These are phyloP conservation scores for Rhynchophorus ferrugineus DNA, from an alignment of 1,140 invertebrate genomes.

Conservation along the genomic window DNA sequence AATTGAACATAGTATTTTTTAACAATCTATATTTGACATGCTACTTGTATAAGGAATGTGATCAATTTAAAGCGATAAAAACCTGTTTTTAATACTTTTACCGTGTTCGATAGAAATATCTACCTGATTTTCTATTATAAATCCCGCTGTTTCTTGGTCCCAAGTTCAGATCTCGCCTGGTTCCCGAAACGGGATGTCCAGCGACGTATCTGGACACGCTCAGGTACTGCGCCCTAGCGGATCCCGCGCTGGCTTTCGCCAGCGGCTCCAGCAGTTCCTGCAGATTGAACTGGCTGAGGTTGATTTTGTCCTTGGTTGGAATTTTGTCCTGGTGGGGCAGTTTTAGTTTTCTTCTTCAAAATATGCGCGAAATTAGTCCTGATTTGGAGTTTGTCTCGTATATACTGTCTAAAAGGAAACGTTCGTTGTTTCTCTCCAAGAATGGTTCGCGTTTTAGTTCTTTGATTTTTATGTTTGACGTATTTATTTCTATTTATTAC, in stretches of 20 bases:
- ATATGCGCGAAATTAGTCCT: conserved; percentile 18
- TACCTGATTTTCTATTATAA: conserved; percentile 13
- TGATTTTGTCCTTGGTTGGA: conserved; percentile 43
- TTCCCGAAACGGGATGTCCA: conserved; percentile 36
- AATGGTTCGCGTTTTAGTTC: no score
- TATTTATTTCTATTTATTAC: no score
- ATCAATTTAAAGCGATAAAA: no score
- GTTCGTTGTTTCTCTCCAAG: background rate
- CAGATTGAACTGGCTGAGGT: conserved; percentile 45
- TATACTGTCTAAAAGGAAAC: background rate
- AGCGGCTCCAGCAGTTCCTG: conserved; percentile 37
- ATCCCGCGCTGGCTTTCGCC: conserved; percentile 42
- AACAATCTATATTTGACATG: no score
- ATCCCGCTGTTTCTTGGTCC: conserved; percentile 12
- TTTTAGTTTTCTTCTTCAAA: conserved; percentile 36
- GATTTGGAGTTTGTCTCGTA: background rate
- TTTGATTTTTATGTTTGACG: no score
- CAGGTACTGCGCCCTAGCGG: conserved; percentile 67
- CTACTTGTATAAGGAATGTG: no score
- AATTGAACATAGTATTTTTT: no score
- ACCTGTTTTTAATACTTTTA: no score
- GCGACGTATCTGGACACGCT: conserved; percentile 64
- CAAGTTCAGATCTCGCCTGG: conserved; percentile 7
- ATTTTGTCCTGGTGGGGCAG: conserved; percentile 19
- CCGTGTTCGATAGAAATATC: no score